Evolutionary conservation across 2,113 vertebrate species (phyloP).

Genomic region (Ginglymostoma cirratum): DNA sequence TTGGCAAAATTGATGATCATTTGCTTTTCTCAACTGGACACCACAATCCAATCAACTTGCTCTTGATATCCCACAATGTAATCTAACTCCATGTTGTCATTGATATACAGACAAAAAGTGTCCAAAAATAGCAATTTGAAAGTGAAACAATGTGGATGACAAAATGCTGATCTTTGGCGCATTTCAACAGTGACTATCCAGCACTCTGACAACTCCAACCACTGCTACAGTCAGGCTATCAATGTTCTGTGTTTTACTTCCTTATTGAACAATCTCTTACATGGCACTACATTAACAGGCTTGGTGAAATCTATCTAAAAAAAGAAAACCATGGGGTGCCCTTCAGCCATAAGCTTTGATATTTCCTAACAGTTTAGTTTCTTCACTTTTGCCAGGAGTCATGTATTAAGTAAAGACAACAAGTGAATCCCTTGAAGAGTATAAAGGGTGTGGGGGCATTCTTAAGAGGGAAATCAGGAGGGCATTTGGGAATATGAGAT

Average conservation of each 20-base stretch:
- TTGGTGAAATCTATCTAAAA: not conserved
- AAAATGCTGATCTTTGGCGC: not conserved
- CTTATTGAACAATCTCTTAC: not conserved
- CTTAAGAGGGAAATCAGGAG: no score
- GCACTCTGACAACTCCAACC: not conserved
- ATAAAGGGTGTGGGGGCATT: no score
- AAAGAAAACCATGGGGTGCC: not conserved
- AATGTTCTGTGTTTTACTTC: not conserved
- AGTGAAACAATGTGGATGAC: no score
- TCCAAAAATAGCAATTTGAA: no score
- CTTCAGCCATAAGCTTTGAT: not conserved
- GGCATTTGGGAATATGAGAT: no score
- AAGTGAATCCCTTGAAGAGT: no score
- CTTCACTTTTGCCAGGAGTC: no score
- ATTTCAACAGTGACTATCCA: not conserved
- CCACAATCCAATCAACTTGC: not conserved
- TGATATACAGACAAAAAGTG: not conserved
- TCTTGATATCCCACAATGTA: not conserved
- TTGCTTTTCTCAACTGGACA: not conserved
- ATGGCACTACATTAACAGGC: not conserved
- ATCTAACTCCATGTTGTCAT: not conserved
- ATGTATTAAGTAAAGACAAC: no score
- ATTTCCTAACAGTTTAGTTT: not conserved
- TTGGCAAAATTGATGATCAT: not conserved
- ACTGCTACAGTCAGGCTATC: not conserved